Evolutionary conservation across 2,113 vertebrate species (phyloP).

Genomic region (Notarius lentiginosus): DNA sequence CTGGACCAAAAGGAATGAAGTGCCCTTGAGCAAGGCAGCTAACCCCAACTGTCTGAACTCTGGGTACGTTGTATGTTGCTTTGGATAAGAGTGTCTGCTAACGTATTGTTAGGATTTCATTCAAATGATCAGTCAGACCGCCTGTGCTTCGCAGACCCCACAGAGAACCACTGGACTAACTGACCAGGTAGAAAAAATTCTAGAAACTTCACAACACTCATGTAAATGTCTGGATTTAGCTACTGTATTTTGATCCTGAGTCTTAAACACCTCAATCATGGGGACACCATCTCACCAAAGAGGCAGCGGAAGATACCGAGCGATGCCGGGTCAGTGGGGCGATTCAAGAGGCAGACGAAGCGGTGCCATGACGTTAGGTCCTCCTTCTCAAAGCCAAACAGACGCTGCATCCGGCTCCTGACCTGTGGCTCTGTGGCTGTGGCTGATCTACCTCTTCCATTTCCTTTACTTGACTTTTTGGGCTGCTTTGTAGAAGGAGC

Average conservation of each 20-base stretch:
- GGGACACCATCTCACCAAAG: conserved; percentile 75
- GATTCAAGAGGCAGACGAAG: conserved; percentile 79
- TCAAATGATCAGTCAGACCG: not conserved
- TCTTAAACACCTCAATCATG: not conserved
- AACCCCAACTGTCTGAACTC: too few species aligned
- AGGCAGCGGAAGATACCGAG: conserved; percentile 85
- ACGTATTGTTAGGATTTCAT: not conserved
- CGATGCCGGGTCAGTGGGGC: conserved; percentile 82
- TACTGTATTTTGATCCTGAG: not conserved
- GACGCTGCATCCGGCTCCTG: conserved; percentile 63
- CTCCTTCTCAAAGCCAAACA: conserved; percentile 81
- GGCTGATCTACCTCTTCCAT: conserved; percentile 40
- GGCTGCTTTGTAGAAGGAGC: conserved; percentile 20
- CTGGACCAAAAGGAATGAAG: too few species aligned
- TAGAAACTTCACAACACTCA: not conserved
- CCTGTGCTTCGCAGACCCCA: not conserved
- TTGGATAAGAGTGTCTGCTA: too few species aligned
- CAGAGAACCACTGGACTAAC: not conserved
- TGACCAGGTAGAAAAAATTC: not conserved
- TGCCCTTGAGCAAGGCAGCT: too few species aligned
- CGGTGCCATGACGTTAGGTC: conserved; percentile 79
- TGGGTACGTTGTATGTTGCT: too few species aligned
- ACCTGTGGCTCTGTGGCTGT: conserved; percentile 31
- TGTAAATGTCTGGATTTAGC: not conserved
- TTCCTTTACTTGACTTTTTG: conserved; percentile 14